phyloP scores from a whole-genome alignment of 2,113 vertebrate species.

The Vulpes lagopus region DNA sequence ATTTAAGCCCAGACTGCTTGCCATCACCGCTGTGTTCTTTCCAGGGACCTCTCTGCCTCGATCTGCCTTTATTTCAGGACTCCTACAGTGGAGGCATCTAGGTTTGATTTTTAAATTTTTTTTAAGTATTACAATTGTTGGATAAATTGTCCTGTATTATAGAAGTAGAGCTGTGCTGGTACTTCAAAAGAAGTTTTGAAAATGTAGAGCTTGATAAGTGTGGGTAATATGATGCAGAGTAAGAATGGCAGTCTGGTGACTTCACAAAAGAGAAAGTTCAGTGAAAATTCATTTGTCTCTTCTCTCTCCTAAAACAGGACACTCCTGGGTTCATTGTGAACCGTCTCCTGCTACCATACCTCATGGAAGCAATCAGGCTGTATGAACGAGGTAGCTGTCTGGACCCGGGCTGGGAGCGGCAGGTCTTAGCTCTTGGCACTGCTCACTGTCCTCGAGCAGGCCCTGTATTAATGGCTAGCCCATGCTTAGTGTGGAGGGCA shows the following conservation, averaged over 20 bases:
- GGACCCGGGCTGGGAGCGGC: accelerated
- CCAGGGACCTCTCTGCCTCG: not conserved
- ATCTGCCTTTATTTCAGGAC: not conserved
- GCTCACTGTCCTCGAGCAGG: not conserved
- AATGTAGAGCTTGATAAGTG: not conserved
- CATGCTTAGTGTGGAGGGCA: not conserved
- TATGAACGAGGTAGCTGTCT: constrained; percentile 92
- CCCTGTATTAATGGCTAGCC: not conserved
- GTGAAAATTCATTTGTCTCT: not conserved
- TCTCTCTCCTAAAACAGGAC: constrained; percentile 88
- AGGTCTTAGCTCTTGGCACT: not conserved
- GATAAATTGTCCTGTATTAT: too few relatives aligned
- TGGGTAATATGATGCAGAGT: not conserved
- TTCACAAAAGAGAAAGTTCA: not conserved
- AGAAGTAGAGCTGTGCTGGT: not conserved
- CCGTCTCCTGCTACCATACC: constrained; percentile 95
- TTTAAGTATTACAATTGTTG: not conserved
- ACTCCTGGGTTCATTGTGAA: constrained; percentile 98
- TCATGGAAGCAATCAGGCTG: constrained; percentile 94
- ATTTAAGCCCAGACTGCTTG: not conserved
- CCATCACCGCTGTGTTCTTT: not conserved
- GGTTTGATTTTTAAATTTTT: not conserved
- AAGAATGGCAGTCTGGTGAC: not conserved
- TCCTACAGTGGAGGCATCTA: not conserved
- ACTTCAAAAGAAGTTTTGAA: not conserved